Evolutionary conservation across 2,888 invertebrate genomes (phyloP), one percentile per base, ranked within the genome.

Genomic region (Drosophila greeni): DNA sequence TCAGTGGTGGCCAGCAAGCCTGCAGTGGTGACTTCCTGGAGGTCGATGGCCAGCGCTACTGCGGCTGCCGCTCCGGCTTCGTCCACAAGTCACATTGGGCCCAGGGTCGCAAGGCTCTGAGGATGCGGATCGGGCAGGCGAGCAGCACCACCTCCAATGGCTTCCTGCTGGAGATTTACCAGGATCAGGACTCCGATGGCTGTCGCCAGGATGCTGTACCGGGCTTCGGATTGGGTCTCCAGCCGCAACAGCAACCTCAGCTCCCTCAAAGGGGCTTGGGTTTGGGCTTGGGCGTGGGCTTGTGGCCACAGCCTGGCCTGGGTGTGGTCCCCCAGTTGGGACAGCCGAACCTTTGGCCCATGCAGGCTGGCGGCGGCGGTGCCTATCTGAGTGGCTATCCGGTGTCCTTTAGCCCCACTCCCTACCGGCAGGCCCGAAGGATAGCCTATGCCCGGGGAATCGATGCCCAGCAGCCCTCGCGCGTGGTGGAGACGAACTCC

Each of bases 1-100:
- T 58, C 2, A n/a, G 8, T 26, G 48, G 36, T 1, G 48, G 40
- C 0, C 58, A 58, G 16, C 78, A 54, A 59, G 26, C 33, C 5
- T 92, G 92, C 67, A 76, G 76, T 0, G 87, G 89, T 14, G 91
- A 91, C 8, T 91, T 89, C 73, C 70, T 92, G 3, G 90, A 92
- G 81, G 88, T 92, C 34, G 92, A 92, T 74, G 91, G 90, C 0
- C 90, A 90, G 75, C 87, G 89, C 14, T 88, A 91, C 49, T 92
- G 92, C 74, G 92, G 92, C 1, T 92, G 92, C 73, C 90, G 89
- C 52, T 90, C 89, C 4, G 86, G 87, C 2, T 82, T 85, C 59
- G 72, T 84, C 3, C 80, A 78, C 49, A 85, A 78, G 9, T 71
- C 82, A 1, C 76, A 79, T 42, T 89, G 89, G 87, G 78, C 70